phyloP scores from a whole-genome alignment of 2,888 invertebrate genomes.

The Sesamia inferens region DNA sequence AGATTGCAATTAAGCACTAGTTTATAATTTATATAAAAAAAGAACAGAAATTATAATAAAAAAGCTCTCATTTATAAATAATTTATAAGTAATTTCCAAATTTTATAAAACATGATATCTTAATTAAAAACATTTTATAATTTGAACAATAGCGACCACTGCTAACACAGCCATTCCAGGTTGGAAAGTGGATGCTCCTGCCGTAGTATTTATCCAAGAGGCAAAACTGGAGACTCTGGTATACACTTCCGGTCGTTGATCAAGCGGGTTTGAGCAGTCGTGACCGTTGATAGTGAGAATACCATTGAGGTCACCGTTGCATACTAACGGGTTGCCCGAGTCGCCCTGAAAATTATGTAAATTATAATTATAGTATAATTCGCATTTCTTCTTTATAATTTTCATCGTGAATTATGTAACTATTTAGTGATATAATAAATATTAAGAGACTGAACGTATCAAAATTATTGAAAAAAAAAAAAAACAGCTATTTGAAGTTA shows the following conservation, averaged over 20 bases:
- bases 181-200: slow-evolving; percentile 30
- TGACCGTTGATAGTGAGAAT: neutral
- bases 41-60: too few species aligned
- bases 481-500: neutral
- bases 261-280: neutral
- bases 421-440: too few species aligned
- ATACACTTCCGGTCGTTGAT: slow-evolving; percentile 17
- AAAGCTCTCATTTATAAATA: too few species aligned
- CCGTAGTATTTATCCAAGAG: neutral
- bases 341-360: slow-evolving; percentile 30
- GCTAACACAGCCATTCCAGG: slow-evolving; percentile 10
- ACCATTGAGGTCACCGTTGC: slow-evolving; percentile 13
- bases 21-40: too few species aligned
- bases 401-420: neutral
- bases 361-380: neutral
- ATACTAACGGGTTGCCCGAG: slow-evolving; percentile 32
- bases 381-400: too few species aligned
- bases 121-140: slow-evolving; percentile 21
- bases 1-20: too few species aligned
- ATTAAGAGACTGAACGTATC: too few species aligned
- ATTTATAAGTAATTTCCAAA: too few species aligned
- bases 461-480: too few species aligned
- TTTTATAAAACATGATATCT: neutral
- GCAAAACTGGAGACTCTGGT: slow-evolving; percentile 18
- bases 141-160: slow-evolving; percentile 21